Evolutionary conservation across 2,113 vertebrate species (phyloP).

Genomic region (Beaufortia kweichowensis): DNA sequence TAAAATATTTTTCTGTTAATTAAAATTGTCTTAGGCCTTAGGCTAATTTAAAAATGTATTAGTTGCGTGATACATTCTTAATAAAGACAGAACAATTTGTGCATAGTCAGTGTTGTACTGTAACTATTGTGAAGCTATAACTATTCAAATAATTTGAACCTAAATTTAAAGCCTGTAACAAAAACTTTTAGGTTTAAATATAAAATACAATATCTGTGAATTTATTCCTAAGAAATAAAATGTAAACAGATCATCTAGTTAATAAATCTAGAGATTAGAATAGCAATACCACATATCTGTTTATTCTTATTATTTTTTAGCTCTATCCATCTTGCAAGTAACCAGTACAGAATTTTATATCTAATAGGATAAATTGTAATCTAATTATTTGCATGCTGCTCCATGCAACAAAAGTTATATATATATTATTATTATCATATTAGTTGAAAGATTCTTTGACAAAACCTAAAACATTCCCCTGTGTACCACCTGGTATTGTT

Average conservation of each 20-base stretch:
- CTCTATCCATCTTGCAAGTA: neutral
- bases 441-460: no score
- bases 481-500: no score
- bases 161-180: no score
- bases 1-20: constrained; percentile 13
- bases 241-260: neutral
- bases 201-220: neutral
- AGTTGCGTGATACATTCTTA: constrained; percentile 12
- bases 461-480: no score
- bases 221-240: constrained; percentile 18
- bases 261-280: neutral
- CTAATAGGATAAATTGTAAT: no score
- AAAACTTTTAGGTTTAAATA: no score
- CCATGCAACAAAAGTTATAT: no score
- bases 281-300: neutral
- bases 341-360: no score
- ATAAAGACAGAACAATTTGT: constrained; percentile 21
- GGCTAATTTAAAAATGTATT: neutral
- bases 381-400: no score
- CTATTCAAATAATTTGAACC: no score
- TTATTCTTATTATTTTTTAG: neutral
- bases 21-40: constrained; percentile 5
- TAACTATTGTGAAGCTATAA: no score
- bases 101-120: neutral
- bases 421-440: no score